Percentiles rank a stretch among this genome's conserved stretches.
These are phyloP conservation scores for Pseudomyrmex flavicornis DNA, from an alignment of 1,140 invertebrate species.

Conservation along the genomic window DNA sequence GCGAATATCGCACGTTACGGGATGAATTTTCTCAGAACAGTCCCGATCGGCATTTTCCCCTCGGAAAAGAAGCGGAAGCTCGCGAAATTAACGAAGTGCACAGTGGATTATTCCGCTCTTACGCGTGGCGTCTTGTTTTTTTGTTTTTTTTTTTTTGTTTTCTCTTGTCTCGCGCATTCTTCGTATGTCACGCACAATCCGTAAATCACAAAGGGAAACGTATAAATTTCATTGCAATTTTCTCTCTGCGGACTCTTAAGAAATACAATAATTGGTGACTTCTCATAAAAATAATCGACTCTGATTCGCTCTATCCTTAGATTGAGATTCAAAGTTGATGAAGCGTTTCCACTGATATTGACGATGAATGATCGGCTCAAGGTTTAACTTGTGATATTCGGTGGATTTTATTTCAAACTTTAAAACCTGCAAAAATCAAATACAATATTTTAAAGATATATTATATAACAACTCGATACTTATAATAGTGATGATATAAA, in stretches of 20 bases:
- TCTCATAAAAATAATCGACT: constrained; percentile 79
- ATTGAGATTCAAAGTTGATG: constrained; percentile 62
- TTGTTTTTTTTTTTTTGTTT: too few relatives aligned
- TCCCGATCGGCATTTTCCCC: background rate
- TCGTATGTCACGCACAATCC: constrained; percentile 26
- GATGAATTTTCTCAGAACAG: background rate
- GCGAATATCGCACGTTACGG: background rate
- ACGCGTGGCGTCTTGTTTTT: background rate
- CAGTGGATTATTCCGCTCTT: constrained; percentile 21
- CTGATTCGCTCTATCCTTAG: constrained; percentile 73
- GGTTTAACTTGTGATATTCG: too few relatives aligned
- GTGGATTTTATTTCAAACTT: background rate
- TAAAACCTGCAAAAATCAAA: background rate
- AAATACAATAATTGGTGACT: constrained; percentile 82
- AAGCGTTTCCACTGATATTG: background rate
- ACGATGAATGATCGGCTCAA: background rate
- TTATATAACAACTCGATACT: background rate
- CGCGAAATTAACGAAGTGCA: constrained; percentile 39
- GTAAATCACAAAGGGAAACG: constrained; percentile 24
- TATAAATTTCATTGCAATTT: constrained; percentile 61
- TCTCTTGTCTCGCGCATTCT: constrained; percentile 24
- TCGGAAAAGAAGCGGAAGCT: constrained; percentile 45
- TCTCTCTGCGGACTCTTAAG: constrained; percentile 67
- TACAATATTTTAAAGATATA: background rate
- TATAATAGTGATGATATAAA: background rate